Base-by-base conservation (phyloP, 1,140 invertebrate genomes). In the Arion vulgaris region DNA sequence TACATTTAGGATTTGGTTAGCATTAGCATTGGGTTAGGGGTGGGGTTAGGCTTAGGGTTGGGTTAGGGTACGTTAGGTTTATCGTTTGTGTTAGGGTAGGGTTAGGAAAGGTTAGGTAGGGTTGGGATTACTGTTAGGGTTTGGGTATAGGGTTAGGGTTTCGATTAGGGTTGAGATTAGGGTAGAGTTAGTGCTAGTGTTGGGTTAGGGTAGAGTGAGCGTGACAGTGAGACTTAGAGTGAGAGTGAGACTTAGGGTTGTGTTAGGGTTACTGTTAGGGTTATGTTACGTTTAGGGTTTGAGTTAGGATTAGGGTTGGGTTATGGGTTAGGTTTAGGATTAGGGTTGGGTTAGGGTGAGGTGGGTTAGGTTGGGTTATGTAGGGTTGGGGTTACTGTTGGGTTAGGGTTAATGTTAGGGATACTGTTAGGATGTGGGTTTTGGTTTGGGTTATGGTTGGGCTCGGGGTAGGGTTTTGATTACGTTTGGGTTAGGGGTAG, bases 181-280 rank as follows among this genome's bases (percentile, higher is more conserved):
- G 79, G 73, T 82, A 76, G 79, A 79, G 77, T 81, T 84, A 80
- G 83, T 68, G 71, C 74, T 81, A 77, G 83, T 13, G n/a, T 71
- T 34, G 28, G 69, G 69, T 9, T 71, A 34, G 69, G 69, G 9
- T 71, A 32, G 36, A 32, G 69, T n/a, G 13, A 32, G 36, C 13
- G 69, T 45, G 5, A 45, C 5, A 15, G 41, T 45, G 5, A 45
- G 41, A 45, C 5, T 45, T 45, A 45, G 41, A 32, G n/a, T 71
- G 7, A 36, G 69, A 32, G 69, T 84, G 9, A 79, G 73, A 80
- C 72, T 82, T 79, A 81, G 84, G 80, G 82, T 85, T 82, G 80
- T 74, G 83, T 81, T 84, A 77, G 80, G 78, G 83, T 69, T 78
- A 83, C 71, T 80, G 84, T 82, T 85, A 74, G 80, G 82, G 83